These are phyloP conservation scores for Empidonax alnorum DNA, from an alignment of 2,113 vertebrate species.

Conservation along the genomic window DNA sequence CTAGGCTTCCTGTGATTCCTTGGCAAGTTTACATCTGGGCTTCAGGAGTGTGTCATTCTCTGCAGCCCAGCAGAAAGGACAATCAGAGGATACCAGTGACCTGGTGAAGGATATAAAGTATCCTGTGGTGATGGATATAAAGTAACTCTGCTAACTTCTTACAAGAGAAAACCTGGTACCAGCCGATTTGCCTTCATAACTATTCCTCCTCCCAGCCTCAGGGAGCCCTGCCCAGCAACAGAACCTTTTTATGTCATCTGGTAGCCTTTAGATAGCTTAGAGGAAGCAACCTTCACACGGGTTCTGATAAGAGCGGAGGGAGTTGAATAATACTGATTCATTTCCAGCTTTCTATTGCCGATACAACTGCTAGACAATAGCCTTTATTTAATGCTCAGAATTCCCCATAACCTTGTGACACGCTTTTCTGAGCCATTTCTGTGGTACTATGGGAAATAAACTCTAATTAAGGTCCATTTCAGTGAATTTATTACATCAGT, in stretches of 20 bases:
- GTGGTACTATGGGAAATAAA: neutral
- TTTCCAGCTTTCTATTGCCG: neutral
- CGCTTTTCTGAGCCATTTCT: neutral
- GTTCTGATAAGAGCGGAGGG: neutral
- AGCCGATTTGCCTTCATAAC: neutral
- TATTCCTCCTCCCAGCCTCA: neutral
- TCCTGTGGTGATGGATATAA: fast-evolving
- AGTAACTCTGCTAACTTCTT: neutral
- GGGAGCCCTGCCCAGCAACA: neutral
- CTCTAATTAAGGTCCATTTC: neutral
- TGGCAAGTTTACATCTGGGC: neutral
- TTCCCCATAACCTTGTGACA: neutral
- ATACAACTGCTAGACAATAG: neutral
- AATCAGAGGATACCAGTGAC: neutral
- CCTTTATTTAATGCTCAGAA: neutral
- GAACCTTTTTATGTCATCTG: neutral
- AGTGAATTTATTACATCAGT: neutral
- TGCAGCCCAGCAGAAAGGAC: neutral
- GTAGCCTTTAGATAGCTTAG: neutral
- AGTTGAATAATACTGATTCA: neutral
- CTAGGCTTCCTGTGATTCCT: neutral
- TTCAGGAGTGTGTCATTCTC: neutral
- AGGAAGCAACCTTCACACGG: neutral
- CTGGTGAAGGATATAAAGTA: too few relatives aligned
- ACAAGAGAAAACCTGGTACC: neutral